phyloP scores from a whole-genome alignment of 2,797 vertebrate genomes.

The Centropyge bicolor region DNA sequence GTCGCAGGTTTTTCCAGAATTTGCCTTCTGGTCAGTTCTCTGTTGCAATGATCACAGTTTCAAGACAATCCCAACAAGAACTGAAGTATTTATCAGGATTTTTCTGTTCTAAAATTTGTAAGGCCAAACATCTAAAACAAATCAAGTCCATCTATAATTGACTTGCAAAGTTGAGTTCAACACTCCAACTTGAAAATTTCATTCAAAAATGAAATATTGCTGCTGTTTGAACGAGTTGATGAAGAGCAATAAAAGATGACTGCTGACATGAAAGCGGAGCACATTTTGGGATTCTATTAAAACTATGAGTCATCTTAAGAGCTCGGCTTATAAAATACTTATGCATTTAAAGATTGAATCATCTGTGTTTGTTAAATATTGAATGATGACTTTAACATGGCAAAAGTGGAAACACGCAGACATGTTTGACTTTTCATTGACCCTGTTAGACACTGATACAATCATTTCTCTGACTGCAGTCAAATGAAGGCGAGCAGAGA shows the following conservation, averaged over 20 bases:
- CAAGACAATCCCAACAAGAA: neutral
- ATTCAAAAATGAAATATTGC: neutral
- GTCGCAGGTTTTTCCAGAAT: neutral
- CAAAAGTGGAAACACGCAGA: neutral
- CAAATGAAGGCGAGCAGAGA: neutral
- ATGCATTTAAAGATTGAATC: conserved; percentile 51
- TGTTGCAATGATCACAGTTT: neutral
- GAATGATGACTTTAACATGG: conserved; percentile 21
- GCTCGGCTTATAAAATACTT: conserved; percentile 49
- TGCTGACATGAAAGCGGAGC: conserved; percentile 46
- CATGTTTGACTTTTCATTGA: conserved; percentile 31
- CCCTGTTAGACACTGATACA: conserved; percentile 12
- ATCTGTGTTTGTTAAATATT: conserved; percentile 58
- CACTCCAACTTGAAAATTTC: conserved; percentile 5
- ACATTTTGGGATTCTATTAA: conserved; percentile 48
- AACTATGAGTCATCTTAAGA: conserved; percentile 49
- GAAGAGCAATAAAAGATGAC: conserved; percentile 16
- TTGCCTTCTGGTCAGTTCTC: neutral
- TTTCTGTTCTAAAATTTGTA: neutral
- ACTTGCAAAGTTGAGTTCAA: neutral
- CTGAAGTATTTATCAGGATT: neutral
- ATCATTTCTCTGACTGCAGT: neutral
- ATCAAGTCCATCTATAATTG: conserved; percentile 9
- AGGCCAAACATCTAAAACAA: neutral
- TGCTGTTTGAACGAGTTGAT: conserved; percentile 15